Evolutionary conservation across 2,113 vertebrate species (phyloP).

Genomic region (Oreamnos americanus): DNA sequence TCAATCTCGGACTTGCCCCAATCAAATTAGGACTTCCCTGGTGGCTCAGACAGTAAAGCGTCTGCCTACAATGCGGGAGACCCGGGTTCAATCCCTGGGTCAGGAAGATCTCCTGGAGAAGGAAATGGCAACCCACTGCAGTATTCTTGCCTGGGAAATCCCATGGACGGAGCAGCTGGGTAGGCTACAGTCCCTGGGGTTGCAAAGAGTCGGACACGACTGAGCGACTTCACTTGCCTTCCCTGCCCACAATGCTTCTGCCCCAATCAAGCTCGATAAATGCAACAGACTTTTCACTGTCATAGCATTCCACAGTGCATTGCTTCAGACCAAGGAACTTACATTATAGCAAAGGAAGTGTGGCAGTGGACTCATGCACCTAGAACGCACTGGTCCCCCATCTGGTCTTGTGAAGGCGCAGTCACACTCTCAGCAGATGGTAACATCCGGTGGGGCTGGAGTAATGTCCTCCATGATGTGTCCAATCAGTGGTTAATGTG

Average conservation of each 20-base stretch:
- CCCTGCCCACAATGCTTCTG: neutral
- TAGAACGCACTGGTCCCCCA: neutral
- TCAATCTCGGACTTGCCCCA: neutral
- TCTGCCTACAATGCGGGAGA: neutral
- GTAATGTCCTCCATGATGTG: neutral
- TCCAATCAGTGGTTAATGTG: neutral
- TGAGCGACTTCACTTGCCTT: neutral
- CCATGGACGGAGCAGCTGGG: neutral
- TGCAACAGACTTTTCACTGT: neutral
- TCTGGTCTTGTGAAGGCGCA: neutral
- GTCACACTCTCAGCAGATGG: neutral
- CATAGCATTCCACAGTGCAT: neutral
- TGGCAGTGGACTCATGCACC: too few relatives aligned
- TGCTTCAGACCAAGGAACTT: neutral
- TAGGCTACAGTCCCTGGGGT: neutral
- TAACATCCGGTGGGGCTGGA: neutral
- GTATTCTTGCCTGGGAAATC: neutral
- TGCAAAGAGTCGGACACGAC: rapidly evolving
- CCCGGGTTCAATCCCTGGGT: neutral
- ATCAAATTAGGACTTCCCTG: neutral
- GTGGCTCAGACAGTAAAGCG: neutral
- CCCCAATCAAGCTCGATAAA: neutral
- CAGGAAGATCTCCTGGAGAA: neutral
- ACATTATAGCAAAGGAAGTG: neutral
- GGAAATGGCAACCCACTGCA: neutral